A percentile compares a stretch with the other conserved stretches of the same genome.
phyloP scores from a whole-genome alignment of 2,797 vertebrate species.

The Hirundo rustica region DNA sequence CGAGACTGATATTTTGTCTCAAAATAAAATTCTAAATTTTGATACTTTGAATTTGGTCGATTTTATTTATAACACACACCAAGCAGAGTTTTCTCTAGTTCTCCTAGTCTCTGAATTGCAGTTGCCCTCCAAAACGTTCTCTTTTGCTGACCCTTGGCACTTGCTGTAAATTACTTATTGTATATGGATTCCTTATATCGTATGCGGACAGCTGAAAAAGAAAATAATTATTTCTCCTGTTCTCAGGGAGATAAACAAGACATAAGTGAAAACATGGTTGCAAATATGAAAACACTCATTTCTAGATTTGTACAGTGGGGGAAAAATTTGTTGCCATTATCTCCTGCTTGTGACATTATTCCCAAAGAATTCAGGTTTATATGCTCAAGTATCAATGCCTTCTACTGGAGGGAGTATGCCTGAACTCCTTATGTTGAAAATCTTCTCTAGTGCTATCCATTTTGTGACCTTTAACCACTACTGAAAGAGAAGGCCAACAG shows the following conservation, averaged over 20 bases:
- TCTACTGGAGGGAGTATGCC: slow-evolving; percentile 12
- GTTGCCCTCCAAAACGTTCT: background rate
- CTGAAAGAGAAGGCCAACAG: background rate
- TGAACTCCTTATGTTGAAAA: background rate
- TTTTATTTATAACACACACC: too few species aligned
- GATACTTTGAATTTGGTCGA: too few species aligned
- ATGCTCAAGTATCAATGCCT: background rate
- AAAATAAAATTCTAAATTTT: too few species aligned
- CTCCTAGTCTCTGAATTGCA: background rate
- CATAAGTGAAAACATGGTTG: background rate
- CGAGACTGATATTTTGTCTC: too few species aligned
- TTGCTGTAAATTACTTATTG: background rate
- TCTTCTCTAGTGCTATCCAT: background rate
- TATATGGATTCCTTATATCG: too few species aligned
- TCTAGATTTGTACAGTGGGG: background rate
- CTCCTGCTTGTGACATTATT: background rate
- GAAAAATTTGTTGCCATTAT: background rate
- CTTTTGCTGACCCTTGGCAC: background rate
- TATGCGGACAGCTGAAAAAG: background rate
- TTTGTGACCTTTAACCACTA: background rate
- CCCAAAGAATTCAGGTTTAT: background rate
- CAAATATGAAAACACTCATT: background rate
- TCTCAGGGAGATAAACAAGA: background rate
- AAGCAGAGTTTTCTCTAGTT: background rate
- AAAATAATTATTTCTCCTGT: background rate